Percentiles rank a stretch among this genome's conserved stretches.
phyloP scores from a whole-genome alignment of 2,888 invertebrate species.

The Meghimatium bilineatum region DNA sequence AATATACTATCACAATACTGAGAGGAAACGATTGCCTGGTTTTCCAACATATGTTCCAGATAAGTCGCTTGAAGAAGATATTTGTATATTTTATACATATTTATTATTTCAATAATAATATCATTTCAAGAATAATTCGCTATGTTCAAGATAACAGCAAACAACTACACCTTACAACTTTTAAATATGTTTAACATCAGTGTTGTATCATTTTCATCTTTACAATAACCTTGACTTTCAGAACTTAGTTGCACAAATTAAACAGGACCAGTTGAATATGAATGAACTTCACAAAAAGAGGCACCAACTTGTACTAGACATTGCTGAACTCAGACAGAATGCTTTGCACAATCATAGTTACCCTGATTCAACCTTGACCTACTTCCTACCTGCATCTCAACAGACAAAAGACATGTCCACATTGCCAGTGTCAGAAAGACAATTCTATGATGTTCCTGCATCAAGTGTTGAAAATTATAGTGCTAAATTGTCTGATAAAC shows the following conservation, averaged over 20 bases:
- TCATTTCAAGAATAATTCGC: no score
- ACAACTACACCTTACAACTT: background rate
- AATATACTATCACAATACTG: no score
- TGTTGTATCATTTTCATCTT: constrained; percentile 6
- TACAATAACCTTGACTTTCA: constrained; percentile 56
- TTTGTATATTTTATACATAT: no score
- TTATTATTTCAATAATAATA: no score
- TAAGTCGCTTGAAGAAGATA: no score
- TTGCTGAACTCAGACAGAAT: constrained; percentile 41
- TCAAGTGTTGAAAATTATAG: background rate
- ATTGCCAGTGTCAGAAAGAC: background rate
- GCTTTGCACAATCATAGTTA: background rate
- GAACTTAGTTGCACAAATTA: constrained; percentile 68
- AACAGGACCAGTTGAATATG: constrained; percentile 63
- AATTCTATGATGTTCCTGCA: background rate
- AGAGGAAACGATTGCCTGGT: no score
- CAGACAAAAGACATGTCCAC: background rate
- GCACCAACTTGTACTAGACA: constrained; percentile 56
- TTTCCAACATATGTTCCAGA: no score
- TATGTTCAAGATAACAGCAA: background rate
- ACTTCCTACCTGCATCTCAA: constrained; percentile 8
- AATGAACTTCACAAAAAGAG: constrained; percentile 68
- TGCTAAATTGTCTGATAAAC: background rate
- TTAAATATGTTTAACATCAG: background rate
- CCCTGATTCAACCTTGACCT: constrained; percentile 36